These are phyloP conservation scores for Acestrorhynchus altus DNA, from an alignment of 2,797 vertebrate species.

Conservation along the genomic window DNA sequence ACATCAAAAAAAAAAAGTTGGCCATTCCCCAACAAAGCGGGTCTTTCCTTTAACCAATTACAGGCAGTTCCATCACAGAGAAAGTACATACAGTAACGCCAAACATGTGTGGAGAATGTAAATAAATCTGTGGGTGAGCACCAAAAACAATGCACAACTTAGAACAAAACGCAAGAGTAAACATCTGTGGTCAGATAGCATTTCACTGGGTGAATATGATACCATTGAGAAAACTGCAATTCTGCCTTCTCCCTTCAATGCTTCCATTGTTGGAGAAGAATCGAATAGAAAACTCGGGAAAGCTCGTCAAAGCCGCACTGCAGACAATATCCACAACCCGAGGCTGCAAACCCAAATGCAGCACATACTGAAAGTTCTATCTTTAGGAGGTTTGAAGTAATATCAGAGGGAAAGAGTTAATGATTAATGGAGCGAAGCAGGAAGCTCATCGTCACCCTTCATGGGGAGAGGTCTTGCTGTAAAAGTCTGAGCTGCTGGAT, in stretches of 20 bases:
- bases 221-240: not conserved
- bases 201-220: constrained; percentile 10
- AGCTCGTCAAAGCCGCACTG: not conserved
- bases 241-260: not conserved
- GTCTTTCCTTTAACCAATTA: not conserved
- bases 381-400: not conserved
- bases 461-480: not conserved
- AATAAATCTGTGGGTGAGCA: not conserved
- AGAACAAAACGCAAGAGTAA: not conserved
- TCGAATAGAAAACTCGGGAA: not conserved
- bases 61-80: not conserved
- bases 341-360: too few species aligned
- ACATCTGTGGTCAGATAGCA: constrained; percentile 5
- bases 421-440: not conserved
- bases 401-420: not conserved
- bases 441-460: not conserved
- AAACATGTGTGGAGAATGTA: constrained; percentile 25
- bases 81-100: not conserved
- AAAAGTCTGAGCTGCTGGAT: not conserved
- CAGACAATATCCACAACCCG: too few species aligned
- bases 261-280: not conserved
- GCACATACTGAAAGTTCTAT: not conserved
- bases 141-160: not conserved
- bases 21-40: not conserved
- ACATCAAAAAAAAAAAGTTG: too few species aligned